Evolutionary conservation across 2,797 vertebrate genomes (phyloP).

Genomic region (Decapterus maruadsi): DNA sequence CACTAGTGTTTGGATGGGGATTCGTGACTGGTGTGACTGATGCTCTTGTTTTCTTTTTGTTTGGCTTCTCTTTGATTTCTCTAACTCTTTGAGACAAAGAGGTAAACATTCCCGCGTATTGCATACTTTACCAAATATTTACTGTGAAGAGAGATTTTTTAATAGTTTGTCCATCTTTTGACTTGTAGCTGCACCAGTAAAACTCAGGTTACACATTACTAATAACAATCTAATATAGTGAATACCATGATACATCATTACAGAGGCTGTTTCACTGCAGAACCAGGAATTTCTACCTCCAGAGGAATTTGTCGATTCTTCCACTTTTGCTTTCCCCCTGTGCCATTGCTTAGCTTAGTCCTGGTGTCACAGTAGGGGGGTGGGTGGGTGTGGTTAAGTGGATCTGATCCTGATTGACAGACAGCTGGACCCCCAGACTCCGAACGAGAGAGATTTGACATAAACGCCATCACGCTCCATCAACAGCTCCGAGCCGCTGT

Average conservation of each 20-base stretch:
- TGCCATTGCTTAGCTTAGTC: neutral
- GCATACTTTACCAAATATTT: too few relatives aligned
- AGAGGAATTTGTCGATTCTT: neutral
- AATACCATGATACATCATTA: neutral
- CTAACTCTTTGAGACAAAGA: neutral
- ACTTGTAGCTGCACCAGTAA: too few relatives aligned
- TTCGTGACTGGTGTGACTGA: too few relatives aligned
- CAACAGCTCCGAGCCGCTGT: slow-evolving; percentile 14
- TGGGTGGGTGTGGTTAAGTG: slow-evolving; percentile 6
- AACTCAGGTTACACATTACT: too few relatives aligned
- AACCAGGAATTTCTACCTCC: neutral
- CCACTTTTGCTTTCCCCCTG: neutral
- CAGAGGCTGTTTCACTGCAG: neutral
- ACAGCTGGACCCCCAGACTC: slow-evolving; percentile 37
- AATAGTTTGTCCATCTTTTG: too few relatives aligned
- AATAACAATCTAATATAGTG: too few relatives aligned
- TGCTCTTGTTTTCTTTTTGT: too few relatives aligned
- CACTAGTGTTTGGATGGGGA: too few relatives aligned
- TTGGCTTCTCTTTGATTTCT: neutral
- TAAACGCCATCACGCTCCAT: slow-evolving; percentile 23
- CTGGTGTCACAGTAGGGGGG: slow-evolving; percentile 9
- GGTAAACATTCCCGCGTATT: neutral
- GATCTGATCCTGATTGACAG: slow-evolving; percentile 59
- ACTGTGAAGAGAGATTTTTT: too few relatives aligned
- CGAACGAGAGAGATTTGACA: neutral